These are phyloP conservation scores for Conomelus anceps DNA, from an alignment of 2,888 invertebrate genomes.

Conservation along the genomic window DNA sequence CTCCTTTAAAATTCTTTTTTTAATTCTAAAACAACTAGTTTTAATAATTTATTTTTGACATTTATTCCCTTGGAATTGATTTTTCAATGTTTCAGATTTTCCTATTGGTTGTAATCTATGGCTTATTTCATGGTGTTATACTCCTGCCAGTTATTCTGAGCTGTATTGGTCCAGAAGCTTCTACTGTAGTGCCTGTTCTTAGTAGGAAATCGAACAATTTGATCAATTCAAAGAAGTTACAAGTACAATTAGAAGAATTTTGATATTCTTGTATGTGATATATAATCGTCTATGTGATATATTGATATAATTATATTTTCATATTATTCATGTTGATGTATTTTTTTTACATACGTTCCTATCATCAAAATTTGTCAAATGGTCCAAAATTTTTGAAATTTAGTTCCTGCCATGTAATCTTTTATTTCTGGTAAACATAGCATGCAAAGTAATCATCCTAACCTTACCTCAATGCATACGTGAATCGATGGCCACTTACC, in stretches of 20 bases:
- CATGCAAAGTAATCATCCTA: too few relatives aligned
- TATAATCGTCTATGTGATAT: neutral
- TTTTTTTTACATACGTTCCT: neutral
- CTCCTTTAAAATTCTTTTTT: too few relatives aligned
- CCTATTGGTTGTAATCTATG: conserved; percentile 66
- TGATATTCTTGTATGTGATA: neutral
- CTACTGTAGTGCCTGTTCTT: neutral
- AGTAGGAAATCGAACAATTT: neutral
- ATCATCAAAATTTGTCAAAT: too few relatives aligned
- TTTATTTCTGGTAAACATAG: too few relatives aligned
- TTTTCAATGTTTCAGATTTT: conserved; percentile 56
- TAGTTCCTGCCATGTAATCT: too few relatives aligned
- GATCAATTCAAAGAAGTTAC: neutral
- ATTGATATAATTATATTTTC: neutral
- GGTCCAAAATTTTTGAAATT: too few relatives aligned
- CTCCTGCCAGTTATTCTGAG: conserved; percentile 70
- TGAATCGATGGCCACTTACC: too few relatives aligned
- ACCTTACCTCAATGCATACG: too few relatives aligned
- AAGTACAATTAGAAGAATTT: neutral
- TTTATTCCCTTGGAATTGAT: too few relatives aligned
- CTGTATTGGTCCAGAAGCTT: conserved; percentile 55
- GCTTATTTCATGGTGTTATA: conserved; percentile 68
- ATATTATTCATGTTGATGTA: neutral
- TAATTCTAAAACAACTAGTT: too few relatives aligned
- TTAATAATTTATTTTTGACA: too few relatives aligned